Evolutionary conservation across 64 coral and sea anemone genomes (phyloP).

Genomic region (Platygyra sinensis): DNA sequence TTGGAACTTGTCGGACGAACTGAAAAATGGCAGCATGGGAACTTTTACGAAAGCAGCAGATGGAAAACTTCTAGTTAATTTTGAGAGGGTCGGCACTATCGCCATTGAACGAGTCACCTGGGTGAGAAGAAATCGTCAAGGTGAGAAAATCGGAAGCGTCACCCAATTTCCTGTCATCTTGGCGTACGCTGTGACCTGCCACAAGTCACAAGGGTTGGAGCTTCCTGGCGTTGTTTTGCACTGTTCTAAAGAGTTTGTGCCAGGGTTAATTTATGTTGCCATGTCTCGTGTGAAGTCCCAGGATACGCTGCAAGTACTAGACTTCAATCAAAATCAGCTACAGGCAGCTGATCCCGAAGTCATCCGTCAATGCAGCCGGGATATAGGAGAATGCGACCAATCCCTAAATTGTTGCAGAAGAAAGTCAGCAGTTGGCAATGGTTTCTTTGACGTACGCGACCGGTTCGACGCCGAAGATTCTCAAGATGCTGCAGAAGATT

Average conservation of each 20-base stretch:
- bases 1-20: too few relatives aligned
- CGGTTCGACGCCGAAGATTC: too few relatives aligned
- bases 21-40: not conserved
- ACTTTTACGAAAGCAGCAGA: too few relatives aligned
- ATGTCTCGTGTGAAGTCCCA: slow-evolving; percentile 21
- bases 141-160: not conserved
- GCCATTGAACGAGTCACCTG: not conserved
- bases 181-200: slow-evolving; percentile 17
- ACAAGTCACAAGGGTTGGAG: slow-evolving; percentile 33
- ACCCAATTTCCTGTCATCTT: not conserved
- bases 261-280: slow-evolving; percentile 14
- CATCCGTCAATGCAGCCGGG: not conserved
- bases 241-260: slow-evolving; percentile 36
- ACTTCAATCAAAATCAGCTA: slow-evolving; percentile 8
- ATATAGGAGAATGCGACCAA: not conserved
- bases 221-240: slow-evolving; percentile 17
- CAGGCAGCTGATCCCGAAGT: slow-evolving; percentile 1
- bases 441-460: too few relatives aligned
- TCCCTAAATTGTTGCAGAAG: not conserved
- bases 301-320: slow-evolving; percentile 1
- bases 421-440: not conserved
- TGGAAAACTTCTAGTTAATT: not conserved
- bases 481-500: too few relatives aligned
- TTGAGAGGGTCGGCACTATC: not conserved
- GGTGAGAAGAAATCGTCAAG: not conserved